These are phyloP conservation scores for Pheosia gnoma DNA, from an alignment of 2,888 invertebrate species.

Conservation along the genomic window DNA sequence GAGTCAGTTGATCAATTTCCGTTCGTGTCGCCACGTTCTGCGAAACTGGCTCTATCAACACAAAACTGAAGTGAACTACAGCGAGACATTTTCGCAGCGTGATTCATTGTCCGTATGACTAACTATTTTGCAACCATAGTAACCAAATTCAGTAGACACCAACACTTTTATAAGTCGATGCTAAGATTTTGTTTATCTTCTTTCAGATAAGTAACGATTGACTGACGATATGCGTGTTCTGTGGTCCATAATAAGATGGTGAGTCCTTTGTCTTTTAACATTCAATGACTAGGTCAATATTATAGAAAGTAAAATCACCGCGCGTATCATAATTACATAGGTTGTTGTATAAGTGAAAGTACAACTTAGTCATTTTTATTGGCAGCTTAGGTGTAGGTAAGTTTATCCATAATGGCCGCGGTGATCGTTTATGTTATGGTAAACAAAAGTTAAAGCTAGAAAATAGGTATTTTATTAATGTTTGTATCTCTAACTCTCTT, in stretches of 20 bases:
- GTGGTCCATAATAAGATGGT: constrained; percentile 48
- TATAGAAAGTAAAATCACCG: constrained; percentile 45
- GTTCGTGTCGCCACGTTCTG: constrained; percentile 61
- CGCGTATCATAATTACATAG: constrained; percentile 35
- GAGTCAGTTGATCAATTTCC: constrained; percentile 68
- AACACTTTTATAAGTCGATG: constrained; percentile 8
- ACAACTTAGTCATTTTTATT: constrained; percentile 27
- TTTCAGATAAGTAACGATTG: constrained; percentile 38
- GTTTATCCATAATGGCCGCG: neutral
- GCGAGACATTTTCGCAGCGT: constrained; percentile 38
- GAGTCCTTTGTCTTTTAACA: constrained; percentile 32
- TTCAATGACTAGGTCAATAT: constrained; percentile 1
- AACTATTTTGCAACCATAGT: constrained; percentile 28
- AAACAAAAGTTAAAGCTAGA: constrained; percentile 13
- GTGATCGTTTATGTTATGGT: constrained; percentile 2
- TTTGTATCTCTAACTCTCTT: constrained; percentile 15
- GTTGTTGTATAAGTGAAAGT: constrained; percentile 44
- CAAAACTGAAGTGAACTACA: constrained; percentile 37
- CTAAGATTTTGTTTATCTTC: constrained; percentile 17
- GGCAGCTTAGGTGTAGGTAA: constrained; percentile 12
- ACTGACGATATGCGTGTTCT: constrained; percentile 47
- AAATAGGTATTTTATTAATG: constrained; percentile 18
- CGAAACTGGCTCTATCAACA: constrained; percentile 49
- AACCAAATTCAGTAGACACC: constrained; percentile 12
- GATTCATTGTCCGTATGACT: constrained; percentile 58